Percentiles rank a stretch among this genome's conserved stretches.
phyloP scores from a whole-genome alignment of 2,113 vertebrate genomes.

The Mormoops blainvillei region DNA sequence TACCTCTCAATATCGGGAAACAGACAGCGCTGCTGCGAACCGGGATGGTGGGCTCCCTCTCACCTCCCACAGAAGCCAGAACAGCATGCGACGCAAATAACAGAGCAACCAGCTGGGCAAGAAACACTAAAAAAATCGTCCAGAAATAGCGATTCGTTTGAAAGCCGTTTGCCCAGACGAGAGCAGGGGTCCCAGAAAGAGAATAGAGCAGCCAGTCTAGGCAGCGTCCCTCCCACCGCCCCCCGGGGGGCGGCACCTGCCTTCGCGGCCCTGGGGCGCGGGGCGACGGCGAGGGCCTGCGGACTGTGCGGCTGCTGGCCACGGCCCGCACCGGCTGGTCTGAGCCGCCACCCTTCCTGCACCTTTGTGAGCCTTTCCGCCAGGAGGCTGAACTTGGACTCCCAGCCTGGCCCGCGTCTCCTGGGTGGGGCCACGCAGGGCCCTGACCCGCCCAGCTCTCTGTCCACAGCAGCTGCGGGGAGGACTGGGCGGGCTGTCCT shows the following conservation, averaged over 20 bases:
- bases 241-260: neutral
- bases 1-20: rapidly evolving
- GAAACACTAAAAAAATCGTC: neutral
- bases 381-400: neutral
- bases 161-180: neutral
- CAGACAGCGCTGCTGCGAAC: neutral
- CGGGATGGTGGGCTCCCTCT: neutral
- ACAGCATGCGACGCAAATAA: neutral
- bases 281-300: too few relatives aligned
- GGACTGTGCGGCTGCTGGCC: too few relatives aligned
- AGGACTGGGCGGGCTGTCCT: neutral
- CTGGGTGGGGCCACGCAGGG: too few relatives aligned
- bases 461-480: neutral
- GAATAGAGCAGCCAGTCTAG: neutral
- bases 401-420: neutral
- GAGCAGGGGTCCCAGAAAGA: neutral
- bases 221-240: rapidly evolving
- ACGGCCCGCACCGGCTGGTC: neutral
- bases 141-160: slow-evolving; percentile 41
- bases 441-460: neutral
- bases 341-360: too few relatives aligned
- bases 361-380: neutral
- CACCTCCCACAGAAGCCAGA: neutral
- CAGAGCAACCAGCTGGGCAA: slow-evolving; percentile 24
- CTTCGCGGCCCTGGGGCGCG: neutral